Percentiles rank a stretch among this genome's conserved stretches.
Conservation (phyloP, 2,113 vertebrate species). For the Lagopus muta region DNA sequence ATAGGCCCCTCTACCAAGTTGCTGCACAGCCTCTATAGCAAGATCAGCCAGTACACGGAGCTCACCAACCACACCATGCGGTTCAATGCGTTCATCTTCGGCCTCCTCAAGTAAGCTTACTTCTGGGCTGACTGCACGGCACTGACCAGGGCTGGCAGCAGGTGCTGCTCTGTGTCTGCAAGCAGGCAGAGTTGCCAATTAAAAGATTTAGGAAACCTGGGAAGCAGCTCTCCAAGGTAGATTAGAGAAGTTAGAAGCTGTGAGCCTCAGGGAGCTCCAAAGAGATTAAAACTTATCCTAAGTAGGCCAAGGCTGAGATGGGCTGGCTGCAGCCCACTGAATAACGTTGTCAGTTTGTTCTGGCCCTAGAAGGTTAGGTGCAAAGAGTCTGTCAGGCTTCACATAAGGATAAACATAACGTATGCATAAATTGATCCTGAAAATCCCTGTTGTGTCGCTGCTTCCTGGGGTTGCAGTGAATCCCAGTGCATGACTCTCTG, state of each 20-base stretch:
- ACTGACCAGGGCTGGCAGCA: background rate
- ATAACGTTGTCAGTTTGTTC: background rate
- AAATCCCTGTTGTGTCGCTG: background rate
- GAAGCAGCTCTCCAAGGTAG: background rate
- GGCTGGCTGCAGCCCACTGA: background rate
- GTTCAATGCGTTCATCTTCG: slow-evolving; percentile 96
- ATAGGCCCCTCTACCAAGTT: slow-evolving; percentile 93
- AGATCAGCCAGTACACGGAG: slow-evolving; percentile 92
- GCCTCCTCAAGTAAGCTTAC: slow-evolving; percentile 93
- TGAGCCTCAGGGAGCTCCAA: background rate
- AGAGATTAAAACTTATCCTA: background rate
- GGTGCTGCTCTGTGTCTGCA: background rate
- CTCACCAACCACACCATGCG: slow-evolving; percentile 93
- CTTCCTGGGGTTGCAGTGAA: background rate
- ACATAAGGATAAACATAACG: background rate
- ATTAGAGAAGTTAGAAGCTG: background rate
- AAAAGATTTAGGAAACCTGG: background rate
- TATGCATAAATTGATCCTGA: background rate
- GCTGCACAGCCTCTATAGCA: slow-evolving; percentile 88
- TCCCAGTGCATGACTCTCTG: background rate
- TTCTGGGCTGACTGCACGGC: background rate
- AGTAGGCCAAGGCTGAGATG: background rate
- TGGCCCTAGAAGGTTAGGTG: background rate
- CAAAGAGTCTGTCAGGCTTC: background rate
- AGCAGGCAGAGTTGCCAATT: background rate